Evolutionary conservation across 2,888 invertebrate species (phyloP).

Genomic region (Xestoiulus laeticollis): DNA sequence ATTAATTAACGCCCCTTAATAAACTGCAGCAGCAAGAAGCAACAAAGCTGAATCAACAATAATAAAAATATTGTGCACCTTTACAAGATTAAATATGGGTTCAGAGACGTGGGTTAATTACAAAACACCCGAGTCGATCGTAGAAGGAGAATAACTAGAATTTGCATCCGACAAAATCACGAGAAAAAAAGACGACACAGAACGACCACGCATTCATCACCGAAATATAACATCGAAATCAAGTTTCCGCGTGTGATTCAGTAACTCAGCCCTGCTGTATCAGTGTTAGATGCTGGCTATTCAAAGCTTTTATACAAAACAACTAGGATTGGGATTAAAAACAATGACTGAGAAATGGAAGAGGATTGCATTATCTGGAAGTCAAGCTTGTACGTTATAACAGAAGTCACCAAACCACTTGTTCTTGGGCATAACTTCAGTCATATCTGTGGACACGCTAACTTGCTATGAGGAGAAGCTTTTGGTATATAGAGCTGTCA

Average conservation of each 20-base stretch:
- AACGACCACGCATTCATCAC: slow-evolving; percentile 40
- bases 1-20: slow-evolving; percentile 24
- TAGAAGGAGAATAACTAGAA: slow-evolving; percentile 22
- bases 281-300: background rate
- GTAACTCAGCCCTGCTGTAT: background rate
- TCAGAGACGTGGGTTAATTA: slow-evolving; percentile 39
- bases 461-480: background rate
- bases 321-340: background rate
- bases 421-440: background rate
- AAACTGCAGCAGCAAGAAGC: slow-evolving; percentile 43
- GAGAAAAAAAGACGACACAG: slow-evolving; percentile 21
- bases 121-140: slow-evolving; percentile 12
- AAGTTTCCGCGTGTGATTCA: background rate
- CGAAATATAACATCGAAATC: background rate
- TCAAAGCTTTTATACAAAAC: background rate
- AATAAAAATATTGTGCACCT: slow-evolving; percentile 40
- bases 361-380: slow-evolving; percentile 3
- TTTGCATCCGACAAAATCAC: slow-evolving; percentile 40
- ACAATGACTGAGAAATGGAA: background rate
- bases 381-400: background rate
- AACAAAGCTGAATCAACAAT: slow-evolving; percentile 38
- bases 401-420: background rate
- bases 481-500: too few relatives aligned
- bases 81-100: slow-evolving; percentile 31
- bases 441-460: background rate